These are phyloP conservation scores for Rhingia campestris DNA, from an alignment of 2,888 invertebrate genomes.

Conservation along the genomic window DNA sequence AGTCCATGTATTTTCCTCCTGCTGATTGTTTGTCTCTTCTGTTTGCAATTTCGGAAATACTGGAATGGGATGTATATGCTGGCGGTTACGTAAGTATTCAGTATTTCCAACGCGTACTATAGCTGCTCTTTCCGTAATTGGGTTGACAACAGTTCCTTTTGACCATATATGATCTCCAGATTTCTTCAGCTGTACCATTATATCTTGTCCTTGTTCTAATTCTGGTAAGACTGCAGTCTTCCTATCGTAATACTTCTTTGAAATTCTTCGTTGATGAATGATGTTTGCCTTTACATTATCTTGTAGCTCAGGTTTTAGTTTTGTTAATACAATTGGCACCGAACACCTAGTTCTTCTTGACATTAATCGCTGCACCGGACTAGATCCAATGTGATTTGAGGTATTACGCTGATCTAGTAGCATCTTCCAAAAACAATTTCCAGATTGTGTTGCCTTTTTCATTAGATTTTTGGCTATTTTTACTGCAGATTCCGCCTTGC, in stretches of 20 bases:
- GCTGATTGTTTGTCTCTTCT: too few species aligned
- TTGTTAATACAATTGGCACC: neutral
- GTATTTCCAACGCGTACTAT: neutral
- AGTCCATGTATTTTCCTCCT: neutral
- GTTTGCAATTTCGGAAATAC: too few species aligned
- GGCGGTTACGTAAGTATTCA: conserved; percentile 11
- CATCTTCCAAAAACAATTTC: too few species aligned
- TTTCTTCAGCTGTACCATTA: conserved; percentile 6
- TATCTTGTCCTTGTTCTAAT: conserved; percentile 16
- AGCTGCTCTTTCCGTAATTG: neutral
- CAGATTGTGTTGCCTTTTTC: too few species aligned
- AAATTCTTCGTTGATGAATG: neutral
- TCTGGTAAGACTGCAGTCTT: neutral
- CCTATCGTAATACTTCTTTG: conserved; percentile 7
- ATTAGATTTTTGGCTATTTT: conserved; percentile 34
- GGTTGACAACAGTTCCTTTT: neutral
- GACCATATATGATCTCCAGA: conserved; percentile 4
- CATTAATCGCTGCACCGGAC: conserved; percentile 11
- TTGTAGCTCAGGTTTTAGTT: conserved; percentile 18
- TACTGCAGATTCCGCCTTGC: conserved; percentile 6
- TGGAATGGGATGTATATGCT: neutral
- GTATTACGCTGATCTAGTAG: too few species aligned
- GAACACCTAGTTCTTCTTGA: conserved; percentile 25
- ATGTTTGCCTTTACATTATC: neutral
- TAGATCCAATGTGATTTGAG: too few species aligned